Conservation (phyloP, 1,140 invertebrate species). For the fruit fly (Drosophila melanogaster) region Release_6_plus_ISO1_MT NT_033777.3:17914501-17915000, state of each 20-base stretch:
- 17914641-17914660: no score
- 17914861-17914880: not conserved
- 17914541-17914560: conserved; percentile 46
- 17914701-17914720: conserved; percentile 54
- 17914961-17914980: conserved; percentile 45
- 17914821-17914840: conserved; percentile 45
- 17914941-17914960: conserved; percentile 55
- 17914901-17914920: not conserved
- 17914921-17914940: no score
- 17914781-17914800: conserved; percentile 9
- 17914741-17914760: conserved; percentile 10
- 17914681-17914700: conserved; percentile 2
- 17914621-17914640: conserved; percentile 68
- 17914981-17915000: conserved; percentile 77
- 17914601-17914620: conserved; percentile 80
- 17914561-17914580: conserved; percentile 69
- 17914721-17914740: conserved; percentile 38
- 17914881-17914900: not conserved
- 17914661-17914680: not conserved
- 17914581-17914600: conserved; percentile 70
- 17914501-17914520: conserved; percentile 21
- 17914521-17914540: conserved; percentile 74
- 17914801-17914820: conserved; percentile 46
- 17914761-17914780: not conserved
- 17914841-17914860: conserved; percentile 18